Evolutionary conservation across 2,797 vertebrate species (phyloP).

Genomic region (Gobio occitaniae): DNA sequence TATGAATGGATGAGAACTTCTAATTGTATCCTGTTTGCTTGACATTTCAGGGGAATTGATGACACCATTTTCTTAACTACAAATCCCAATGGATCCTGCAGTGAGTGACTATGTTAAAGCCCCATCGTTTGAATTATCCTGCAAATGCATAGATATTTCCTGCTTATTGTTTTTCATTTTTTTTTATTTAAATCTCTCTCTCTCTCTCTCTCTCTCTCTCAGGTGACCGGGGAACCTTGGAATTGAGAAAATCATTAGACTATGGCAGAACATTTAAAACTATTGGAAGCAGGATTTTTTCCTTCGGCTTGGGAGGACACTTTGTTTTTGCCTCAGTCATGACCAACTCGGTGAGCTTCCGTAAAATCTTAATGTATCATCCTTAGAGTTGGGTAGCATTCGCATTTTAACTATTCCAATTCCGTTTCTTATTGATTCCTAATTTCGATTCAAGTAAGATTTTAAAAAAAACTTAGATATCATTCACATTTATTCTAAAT

Average conservation of each 20-base stretch:
- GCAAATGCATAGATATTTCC: background rate
- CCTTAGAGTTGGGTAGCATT: too few species aligned
- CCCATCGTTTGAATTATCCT: background rate
- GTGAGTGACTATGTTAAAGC: conserved; percentile 79
- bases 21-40: background rate
- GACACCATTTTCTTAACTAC: conserved; percentile 88
- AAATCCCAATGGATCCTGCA: conserved; percentile 87
- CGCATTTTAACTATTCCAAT: too few species aligned
- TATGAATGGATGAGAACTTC: background rate
- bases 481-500: too few species aligned
- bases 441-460: too few species aligned
- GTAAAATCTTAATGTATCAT: too few species aligned
- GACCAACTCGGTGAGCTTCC: conserved; percentile 83
- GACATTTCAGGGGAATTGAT: conserved; percentile 82
- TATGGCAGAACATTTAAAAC: conserved; percentile 86
- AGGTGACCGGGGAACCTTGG: conserved; percentile 87
- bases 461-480: too few species aligned
- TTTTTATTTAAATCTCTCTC: background rate
- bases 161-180: background rate
- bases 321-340: conserved; percentile 94
- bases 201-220: conserved; percentile 21
- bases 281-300: conserved; percentile 87
- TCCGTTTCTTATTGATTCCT: too few species aligned
- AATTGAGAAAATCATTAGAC: conserved; percentile 86
- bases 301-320: conserved; percentile 90